Evolutionary conservation across 1,140 invertebrate genomes (phyloP).

Genomic region (Trachelipus rathkii): DNA sequence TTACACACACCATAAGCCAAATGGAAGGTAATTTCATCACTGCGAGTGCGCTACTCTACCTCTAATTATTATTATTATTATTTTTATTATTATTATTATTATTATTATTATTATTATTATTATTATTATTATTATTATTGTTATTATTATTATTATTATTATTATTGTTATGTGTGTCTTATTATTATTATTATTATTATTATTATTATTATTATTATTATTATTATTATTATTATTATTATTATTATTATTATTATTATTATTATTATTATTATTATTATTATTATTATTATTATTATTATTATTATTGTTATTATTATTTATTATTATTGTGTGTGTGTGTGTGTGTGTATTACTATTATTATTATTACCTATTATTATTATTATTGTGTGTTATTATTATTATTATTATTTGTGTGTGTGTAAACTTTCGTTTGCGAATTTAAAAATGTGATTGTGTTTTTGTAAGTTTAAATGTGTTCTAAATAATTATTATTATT

Average conservation of each 20-base stretch:
- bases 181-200: neutral
- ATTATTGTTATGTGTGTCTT: neutral
- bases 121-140: too few species aligned
- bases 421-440: too few species aligned
- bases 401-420: too few species aligned
- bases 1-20: too few species aligned
- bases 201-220: constrained; percentile 1
- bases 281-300: constrained; percentile 4
- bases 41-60: too few species aligned
- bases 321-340: neutral
- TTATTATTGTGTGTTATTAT: neutral
- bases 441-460: too few species aligned
- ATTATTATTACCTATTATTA: neutral
- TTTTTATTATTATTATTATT: too few species aligned
- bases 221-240: neutral
- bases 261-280: neutral
- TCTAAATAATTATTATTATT: too few species aligned
- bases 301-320: neutral
- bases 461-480: too few species aligned
- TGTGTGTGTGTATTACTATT: neutral
- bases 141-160: neutral
- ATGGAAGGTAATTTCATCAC: too few species aligned
- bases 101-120: too few species aligned
- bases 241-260: neutral
- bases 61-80: too few species aligned